phyloP scores from a whole-genome alignment of 2,888 invertebrate species.

The Yponomeuta evonymella region DNA sequence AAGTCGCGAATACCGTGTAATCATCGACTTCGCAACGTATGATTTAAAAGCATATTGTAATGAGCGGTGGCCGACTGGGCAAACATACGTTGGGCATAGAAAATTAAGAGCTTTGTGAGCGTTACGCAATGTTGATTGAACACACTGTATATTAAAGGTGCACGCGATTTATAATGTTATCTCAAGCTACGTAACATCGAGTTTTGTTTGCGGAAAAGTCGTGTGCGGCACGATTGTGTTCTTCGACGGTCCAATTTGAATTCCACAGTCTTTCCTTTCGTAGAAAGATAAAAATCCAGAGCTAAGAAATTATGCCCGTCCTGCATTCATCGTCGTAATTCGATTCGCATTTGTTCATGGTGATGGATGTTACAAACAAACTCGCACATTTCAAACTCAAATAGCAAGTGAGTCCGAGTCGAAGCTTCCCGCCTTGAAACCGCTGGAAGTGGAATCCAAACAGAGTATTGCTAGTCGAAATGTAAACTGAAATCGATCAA shows the following conservation, averaged over 20 bases:
- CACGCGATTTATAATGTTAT: too few relatives aligned
- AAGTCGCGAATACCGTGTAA: slow-evolving; percentile 30
- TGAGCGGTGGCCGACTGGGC: slow-evolving; percentile 26
- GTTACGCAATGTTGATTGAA: slow-evolving; percentile 22
- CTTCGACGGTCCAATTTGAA: too few relatives aligned
- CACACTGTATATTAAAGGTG: neutral
- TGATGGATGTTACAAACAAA: neutral
- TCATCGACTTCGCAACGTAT: slow-evolving; percentile 50
- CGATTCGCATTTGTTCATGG: neutral
- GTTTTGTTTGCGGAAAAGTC: too few relatives aligned
- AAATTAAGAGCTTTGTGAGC: slow-evolving; percentile 27
- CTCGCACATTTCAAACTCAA: neutral
- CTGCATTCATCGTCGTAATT: too few relatives aligned
- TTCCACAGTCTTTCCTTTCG: too few relatives aligned
- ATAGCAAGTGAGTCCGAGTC: neutral
- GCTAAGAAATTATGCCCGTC: too few relatives aligned
- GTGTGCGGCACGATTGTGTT: too few relatives aligned
- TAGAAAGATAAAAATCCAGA: too few relatives aligned
- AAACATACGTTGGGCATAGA: slow-evolving; percentile 32
- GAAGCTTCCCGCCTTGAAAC: neutral
- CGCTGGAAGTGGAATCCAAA: neutral
- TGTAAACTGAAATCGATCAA: neutral
- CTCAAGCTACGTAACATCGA: too few relatives aligned
- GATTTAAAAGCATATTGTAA: slow-evolving; percentile 37
- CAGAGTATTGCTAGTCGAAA: neutral